Conservation (phyloP, 2,113 vertebrate species). For the Pleuronectes platessa region DNA sequence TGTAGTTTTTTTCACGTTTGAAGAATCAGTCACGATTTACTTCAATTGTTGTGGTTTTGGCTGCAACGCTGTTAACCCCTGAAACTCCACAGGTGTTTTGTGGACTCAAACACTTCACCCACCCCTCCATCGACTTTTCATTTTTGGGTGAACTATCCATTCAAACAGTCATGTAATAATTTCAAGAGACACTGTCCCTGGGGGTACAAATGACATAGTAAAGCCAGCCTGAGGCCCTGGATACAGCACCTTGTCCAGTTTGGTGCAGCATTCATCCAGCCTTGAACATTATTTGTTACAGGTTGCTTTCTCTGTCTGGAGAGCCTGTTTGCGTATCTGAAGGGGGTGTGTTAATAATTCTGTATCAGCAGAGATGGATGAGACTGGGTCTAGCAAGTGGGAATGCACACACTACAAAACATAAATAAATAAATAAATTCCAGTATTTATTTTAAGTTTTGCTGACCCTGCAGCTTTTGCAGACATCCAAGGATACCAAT, state of each 20-base stretch:
- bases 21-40: no score
- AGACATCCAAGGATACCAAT: neutral
- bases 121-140: no score
- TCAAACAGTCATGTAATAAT: neutral
- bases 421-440: conserved; percentile 4
- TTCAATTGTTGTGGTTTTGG: no score
- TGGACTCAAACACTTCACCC: no score
- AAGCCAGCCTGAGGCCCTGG: neutral
- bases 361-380: conserved; percentile 23
- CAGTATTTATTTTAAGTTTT: conserved; percentile 29
- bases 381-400: neutral
- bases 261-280: neutral
- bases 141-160: neutral
- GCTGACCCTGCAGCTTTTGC: conserved; percentile 25
- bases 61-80: no score
- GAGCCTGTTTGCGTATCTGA: conserved; percentile 8
- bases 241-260: no score
- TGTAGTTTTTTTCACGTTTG: no score
- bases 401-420: neutral
- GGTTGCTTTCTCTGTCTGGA: neutral
- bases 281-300: neutral
- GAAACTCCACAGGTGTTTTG: no score
- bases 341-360: neutral
- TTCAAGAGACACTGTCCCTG: neutral
- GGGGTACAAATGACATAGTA: neutral